phyloP scores from a whole-genome alignment of 2,888 invertebrate species.

The Agriopis marginaria region DNA sequence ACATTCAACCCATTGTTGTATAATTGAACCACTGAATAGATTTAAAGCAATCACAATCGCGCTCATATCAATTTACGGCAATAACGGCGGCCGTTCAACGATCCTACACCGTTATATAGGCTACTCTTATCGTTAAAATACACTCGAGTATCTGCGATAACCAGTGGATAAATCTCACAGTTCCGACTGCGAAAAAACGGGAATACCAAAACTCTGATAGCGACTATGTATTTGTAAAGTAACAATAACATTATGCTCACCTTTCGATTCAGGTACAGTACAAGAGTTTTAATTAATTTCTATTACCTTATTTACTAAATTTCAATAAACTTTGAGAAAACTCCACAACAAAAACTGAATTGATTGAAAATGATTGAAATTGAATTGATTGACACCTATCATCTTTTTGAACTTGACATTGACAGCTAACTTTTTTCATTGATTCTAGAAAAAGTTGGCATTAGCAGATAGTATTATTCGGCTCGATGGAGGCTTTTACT shows the following conservation, averaged over 20 bases:
- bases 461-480: background rate
- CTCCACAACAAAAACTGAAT: constrained; percentile 13
- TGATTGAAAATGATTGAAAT: constrained; percentile 31
- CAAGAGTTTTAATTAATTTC: background rate
- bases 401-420: constrained; percentile 17
- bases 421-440: constrained; percentile 22
- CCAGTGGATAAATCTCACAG: constrained; percentile 52
- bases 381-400: background rate
- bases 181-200: constrained; percentile 21
- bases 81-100: constrained; percentile 76
- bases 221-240: background rate
- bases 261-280: constrained; percentile 3
- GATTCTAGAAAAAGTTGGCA: constrained; percentile 13
- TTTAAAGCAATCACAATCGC: constrained; percentile 53
- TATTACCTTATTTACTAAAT: constrained; percentile 4
- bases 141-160: constrained; percentile 70
- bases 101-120: constrained; percentile 76
- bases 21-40: constrained; percentile 51
- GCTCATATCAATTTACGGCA: constrained; percentile 65
- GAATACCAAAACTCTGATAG: background rate
- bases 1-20: constrained; percentile 74
- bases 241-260: constrained; percentile 6
- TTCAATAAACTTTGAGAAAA: constrained; percentile 1
- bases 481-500: background rate
- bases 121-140: constrained; percentile 72